Base-by-base conservation (phyloP, 2,797 vertebrate species). In the Leptodactylus fallax region DNA sequence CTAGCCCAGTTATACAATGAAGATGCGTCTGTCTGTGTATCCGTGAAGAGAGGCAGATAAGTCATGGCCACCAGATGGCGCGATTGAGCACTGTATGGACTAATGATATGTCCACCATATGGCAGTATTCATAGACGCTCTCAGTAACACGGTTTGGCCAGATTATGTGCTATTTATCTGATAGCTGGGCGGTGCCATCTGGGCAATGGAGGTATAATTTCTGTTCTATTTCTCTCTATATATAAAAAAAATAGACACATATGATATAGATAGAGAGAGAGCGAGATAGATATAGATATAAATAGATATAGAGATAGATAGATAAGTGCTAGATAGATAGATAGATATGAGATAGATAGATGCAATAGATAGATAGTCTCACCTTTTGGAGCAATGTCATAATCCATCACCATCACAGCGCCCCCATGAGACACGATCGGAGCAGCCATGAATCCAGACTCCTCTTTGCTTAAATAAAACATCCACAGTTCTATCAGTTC, bases 341-440 rank as follows among this genome's bases (percentile, higher is more conserved):
- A 21, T 19, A 19, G 17, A 61, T 61, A 7, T 19, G 21, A 23
- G 21, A 63, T 63, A 11, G 19, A 63, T 9, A 9, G n/a, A n/a
- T n/a, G n/a, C n/a, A 13, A 63, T 63, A 23, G 61, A 63, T n/a
- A 63, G n/a, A 65, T 23, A 25, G 3, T 2, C 78, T 36, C 93
- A 98, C 98, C 98, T 97, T 92, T 94, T 16, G 98, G 98, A 67
- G 97, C 98, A 1, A 93, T 94, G 92, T 97, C 95, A 1, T 99
- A 99, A 0, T 90, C 97, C 51, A 98, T 94, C 0, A 96, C 94
- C 74, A 95, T 97, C 91, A 98, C 94, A 0, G 94, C 96, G 12
- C 97, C 93, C 0, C 97, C 97, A 89, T 63, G 95, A 0, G 95
- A 92, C 0, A 95, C 74, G 87, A 99, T 92, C 0, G 96, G 95